Conservation (phyloP, 2,888 invertebrate species). For the Pterostichus niger region DNA sequence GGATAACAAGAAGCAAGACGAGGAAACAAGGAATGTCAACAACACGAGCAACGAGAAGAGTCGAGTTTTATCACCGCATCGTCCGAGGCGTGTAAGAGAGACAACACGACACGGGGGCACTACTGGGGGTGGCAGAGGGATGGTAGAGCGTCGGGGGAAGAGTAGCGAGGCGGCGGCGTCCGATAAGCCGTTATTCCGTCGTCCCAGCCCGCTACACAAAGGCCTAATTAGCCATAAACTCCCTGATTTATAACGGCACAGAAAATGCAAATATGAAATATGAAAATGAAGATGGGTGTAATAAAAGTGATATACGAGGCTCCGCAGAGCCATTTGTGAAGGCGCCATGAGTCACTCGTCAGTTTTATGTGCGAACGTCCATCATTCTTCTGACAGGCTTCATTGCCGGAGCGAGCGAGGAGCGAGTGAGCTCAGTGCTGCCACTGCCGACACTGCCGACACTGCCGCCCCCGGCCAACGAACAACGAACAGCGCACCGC, state of each 20-base stretch:
- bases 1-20: too few relatives aligned
- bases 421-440: conserved; percentile 70
- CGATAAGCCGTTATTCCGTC: conserved; percentile 78
- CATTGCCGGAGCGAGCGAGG: conserved; percentile 77
- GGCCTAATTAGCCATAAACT: conserved; percentile 84
- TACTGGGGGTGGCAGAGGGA: background rate
- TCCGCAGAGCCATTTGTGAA: conserved; percentile 87
- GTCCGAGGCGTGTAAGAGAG: conserved; percentile 5
- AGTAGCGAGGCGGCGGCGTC: conserved; percentile 72
- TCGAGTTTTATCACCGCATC: too few relatives aligned
- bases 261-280: conserved; percentile 82
- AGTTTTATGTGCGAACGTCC: conserved; percentile 87
- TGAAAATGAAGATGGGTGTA: conserved; percentile 83
- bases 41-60: too few relatives aligned
- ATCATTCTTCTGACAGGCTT: conserved; percentile 85
- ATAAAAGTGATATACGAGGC: conserved; percentile 90
- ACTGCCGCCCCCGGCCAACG: too few relatives aligned
- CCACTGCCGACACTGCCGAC: too few relatives aligned
- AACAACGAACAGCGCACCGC: too few relatives aligned
- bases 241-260: conserved; percentile 82
- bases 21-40: too few relatives aligned
- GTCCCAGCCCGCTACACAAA: conserved; percentile 75
- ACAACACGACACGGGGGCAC: background rate
- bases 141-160: background rate
- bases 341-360: conserved; percentile 85